Evolutionary conservation across 2,888 invertebrate genomes (phyloP), one percentile per base, ranked within the genome.

Genomic region (Digitonthophagus gazella): DNA sequence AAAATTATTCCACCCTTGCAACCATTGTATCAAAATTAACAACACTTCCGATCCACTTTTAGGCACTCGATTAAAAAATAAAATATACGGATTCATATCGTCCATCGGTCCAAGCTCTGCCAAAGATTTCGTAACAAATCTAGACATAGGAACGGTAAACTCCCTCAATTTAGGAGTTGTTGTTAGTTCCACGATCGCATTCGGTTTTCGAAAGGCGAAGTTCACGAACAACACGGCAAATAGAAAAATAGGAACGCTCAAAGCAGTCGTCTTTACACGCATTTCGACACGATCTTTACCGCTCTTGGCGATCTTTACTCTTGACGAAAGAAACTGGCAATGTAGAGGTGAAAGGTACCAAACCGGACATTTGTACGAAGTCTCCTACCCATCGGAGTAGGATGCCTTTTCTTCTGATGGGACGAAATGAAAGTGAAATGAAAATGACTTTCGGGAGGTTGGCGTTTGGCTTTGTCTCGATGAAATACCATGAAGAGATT

Each of bases 1-100:
- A 76, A 87, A 89, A 67, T 84, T 85, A 77, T 89, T 89, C 72
- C 77, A 77, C n/a, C 86, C 86, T 76, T 88, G 86, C 69, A 89
- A 80, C 78, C 85, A 85, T 75, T 88, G 86, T 67, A 89, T 75
- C 20, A 89, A 79, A 71, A 88, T 78, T n/a, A 88, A 85, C 65
- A 89, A 77, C 75, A 87, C 81, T 77, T 88, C 88, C 2, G 87
- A 85, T 11, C 89, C 89, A 58, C 87, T 85, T 74, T 86, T 86
- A 0, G 89, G 88, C 11, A 89, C 84, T 57, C 86, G 82, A 73
- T 89, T 89, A 75, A 89, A 84, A 81, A 89, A 86, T 66, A 89
- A 75, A 68, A 87, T 82, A 75, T 86, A 83, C 65, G 82, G 81
- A 76, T 84, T 85, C 63, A 84, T 80, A 73, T 83, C 84, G 20